Evolutionary conservation across 2,888 invertebrate species (phyloP), one percentile per base, ranked within the genome.

Genomic region (Serripes groenlandicus): DNA sequence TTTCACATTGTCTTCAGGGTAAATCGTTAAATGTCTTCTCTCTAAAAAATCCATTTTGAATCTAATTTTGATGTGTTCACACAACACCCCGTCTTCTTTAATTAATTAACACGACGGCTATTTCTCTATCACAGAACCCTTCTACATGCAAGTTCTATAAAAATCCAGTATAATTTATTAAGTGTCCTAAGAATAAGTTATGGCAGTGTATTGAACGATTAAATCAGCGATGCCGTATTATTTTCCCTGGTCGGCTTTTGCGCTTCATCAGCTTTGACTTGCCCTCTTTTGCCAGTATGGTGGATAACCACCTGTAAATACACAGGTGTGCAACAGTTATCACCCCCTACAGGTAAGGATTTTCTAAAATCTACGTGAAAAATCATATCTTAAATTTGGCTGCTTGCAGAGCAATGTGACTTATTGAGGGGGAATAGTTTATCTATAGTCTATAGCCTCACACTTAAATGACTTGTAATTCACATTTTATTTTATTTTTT

Each of bases 271-370:
- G 72, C 80, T 90, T 90, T 69, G 86, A 88, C 88, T 91, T 91
- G 69, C 83, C 86, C 80, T 91, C 90, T 76, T 90, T 88, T 75
- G 87, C 91, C 87, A 88, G 78, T 69, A 89, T 78, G 77, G 83
- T 88, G 75, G 92, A 82, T 86, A 92, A 88, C 92, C 92, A 91
- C 91, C 92, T 93, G 92, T 83, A 92, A 92, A 64, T 78, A 80
- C 35, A 80, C 80, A 75, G 75, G 80, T 34, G 26, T 23, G 23
- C n/a, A 23, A 62, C 58, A 72, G 75, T 68, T 72, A 68, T 68
- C 75, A 60, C 26, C 32, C 66, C 28, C 37, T 34, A 37, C 4
- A 37, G 9, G 37, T 21, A 35, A 21, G 15, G 9, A 30, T 62
- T 30, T 21, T 3, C 49, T 21, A 49, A 3, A 56, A 26, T 56